Evolutionary conservation across 1,140 invertebrate genomes (phyloP).

Genomic region (Zaprionus davidi): DNA sequence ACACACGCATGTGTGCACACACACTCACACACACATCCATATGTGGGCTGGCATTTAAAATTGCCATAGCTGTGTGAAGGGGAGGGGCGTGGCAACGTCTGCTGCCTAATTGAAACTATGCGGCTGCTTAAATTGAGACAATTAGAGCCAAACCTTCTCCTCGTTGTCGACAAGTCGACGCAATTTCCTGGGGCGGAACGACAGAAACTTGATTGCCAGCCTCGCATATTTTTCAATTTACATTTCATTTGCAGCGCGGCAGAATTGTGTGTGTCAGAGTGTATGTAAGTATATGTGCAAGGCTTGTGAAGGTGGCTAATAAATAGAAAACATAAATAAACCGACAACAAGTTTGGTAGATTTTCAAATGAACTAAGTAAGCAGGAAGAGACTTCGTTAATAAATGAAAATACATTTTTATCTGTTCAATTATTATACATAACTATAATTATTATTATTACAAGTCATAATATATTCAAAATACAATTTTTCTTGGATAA

Average conservation of each 20-base stretch:
- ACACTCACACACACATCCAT: constrained; percentile 18
- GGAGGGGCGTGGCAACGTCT: constrained; percentile 38
- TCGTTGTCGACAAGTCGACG: constrained; percentile 20
- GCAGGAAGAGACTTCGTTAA: neutral
- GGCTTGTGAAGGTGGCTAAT: neutral
- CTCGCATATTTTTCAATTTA: constrained; percentile 72
- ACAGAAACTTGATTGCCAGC: constrained; percentile 59
- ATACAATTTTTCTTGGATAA: neutral
- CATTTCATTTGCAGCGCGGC: constrained; percentile 53
- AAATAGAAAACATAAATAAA: neutral
- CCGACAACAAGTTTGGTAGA: neutral
- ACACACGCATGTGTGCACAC: constrained; percentile 1
- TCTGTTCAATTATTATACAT: neutral
- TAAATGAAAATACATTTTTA: neutral
- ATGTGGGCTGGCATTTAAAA: constrained; percentile 26
- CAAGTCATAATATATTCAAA: too few species aligned
- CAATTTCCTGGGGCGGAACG: neutral
- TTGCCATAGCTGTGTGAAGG: neutral
- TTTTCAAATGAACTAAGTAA: neutral
- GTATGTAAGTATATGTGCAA: constrained; percentile 15
- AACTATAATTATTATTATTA: neutral
- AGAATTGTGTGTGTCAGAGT: neutral
- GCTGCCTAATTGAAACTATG: constrained; percentile 76
- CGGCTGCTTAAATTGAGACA: constrained; percentile 73
- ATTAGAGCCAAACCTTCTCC: constrained; percentile 46